Evolutionary conservation across 2,888 invertebrate species (phyloP).

Genomic region (Apeira syringaria): DNA sequence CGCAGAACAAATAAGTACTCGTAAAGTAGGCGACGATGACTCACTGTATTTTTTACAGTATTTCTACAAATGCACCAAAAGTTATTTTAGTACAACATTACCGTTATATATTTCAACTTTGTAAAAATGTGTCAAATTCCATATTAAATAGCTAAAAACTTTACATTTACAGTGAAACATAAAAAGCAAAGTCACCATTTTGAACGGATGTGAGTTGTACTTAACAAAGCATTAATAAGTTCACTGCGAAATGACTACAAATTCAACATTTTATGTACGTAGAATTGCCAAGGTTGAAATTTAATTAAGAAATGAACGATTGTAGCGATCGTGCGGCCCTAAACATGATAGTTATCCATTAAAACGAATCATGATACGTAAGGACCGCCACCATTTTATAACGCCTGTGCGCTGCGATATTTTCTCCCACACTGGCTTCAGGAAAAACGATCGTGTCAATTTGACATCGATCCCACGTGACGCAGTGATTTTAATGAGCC

Average conservation of each 20-base stretch:
- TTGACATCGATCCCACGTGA: constrained; percentile 90
- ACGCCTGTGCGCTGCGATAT: constrained; percentile 81
- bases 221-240: constrained; percentile 74
- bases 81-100: no score
- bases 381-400: constrained; percentile 83
- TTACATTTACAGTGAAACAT: constrained; percentile 31
- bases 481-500: constrained; percentile 88
- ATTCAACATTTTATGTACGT: constrained; percentile 48
- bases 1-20: no score
- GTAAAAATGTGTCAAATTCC: not conserved
- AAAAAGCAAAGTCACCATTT: constrained; percentile 86
- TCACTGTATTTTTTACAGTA: not conserved
- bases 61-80: not conserved
- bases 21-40: no score
- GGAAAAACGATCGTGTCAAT: constrained; percentile 83
- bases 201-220: constrained; percentile 82
- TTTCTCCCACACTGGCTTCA: constrained; percentile 79
- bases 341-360: constrained; percentile 61
- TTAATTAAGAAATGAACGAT: constrained; percentile 46
- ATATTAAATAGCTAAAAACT: constrained; percentile 4
- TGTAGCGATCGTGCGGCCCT: constrained; percentile 40
- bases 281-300: constrained; percentile 41
- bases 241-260: constrained; percentile 45
- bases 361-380: constrained; percentile 66
- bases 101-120: not conserved